Evolutionary conservation across 2,888 invertebrate genomes (phyloP), one percentile per base, ranked within the genome.

Genomic region (Rosalia funebris): DNA sequence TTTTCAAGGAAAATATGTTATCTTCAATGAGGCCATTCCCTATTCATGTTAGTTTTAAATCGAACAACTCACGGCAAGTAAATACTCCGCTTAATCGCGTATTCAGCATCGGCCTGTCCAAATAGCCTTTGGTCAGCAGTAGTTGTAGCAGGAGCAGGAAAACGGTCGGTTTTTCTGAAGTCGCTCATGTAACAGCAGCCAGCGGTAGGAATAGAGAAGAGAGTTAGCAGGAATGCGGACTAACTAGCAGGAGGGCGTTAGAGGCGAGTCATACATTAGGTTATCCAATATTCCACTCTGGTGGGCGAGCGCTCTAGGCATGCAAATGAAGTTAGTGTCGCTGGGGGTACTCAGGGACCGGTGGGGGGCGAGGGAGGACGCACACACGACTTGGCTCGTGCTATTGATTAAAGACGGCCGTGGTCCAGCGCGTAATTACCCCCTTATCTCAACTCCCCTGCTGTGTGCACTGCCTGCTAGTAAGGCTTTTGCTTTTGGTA

Each of bases 271-370:
- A 78, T 79, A 79, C 81, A 79, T 80, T 80, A 80, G 79, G 79
- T 79, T 81, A 79, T 79, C 78, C 79, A 79, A 69, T 81, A 81
- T 81, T 81, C 81, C 81, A 79, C 80, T 80, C 79, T 79, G 77
- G 78, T 79, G 79, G 76, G 78, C 78, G 78, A 80, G 77, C 77
- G 81, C 80, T 78, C 78, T 77, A 78, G 80, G 82, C 82, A 81
- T 82, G 81, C 81, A 82, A 82, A 81, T 82, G 81, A 82, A 82
- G 82, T 81, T 80, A 80, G 77, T 77, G 79, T 78, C 78, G 77
- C 70, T 70, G 75, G 70, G 71, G 66, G 69, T 68, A 39, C 58
- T 57, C 46, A 52, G 61, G 66, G 64, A 53, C 59, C 58, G 62
- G 65, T 56, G 60, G 60, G 57, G 58, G 63, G 57, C 41, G 62